Percentiles rank a stretch among this genome's conserved stretches.
Evolutionary conservation across 2,113 vertebrate genomes (phyloP).

Genomic region (Gymnarchus niloticus): DNA sequence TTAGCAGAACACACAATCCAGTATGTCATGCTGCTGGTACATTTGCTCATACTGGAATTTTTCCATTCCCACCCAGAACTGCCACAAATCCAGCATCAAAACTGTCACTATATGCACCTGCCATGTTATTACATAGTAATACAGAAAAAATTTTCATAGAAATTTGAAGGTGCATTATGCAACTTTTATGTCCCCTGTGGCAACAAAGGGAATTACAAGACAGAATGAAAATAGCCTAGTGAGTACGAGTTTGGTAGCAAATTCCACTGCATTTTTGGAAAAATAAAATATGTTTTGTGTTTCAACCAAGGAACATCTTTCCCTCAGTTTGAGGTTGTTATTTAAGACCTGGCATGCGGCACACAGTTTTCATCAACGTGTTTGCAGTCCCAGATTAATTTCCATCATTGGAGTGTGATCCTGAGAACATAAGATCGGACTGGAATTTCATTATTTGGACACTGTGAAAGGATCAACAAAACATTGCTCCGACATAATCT

Average conservation of each 20-base stretch:
- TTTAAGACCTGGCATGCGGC: background rate
- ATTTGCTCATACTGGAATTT: background rate
- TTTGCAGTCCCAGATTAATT: background rate
- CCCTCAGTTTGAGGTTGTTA: background rate
- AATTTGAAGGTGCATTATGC: background rate
- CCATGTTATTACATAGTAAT: too few species aligned
- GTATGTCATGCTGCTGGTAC: background rate
- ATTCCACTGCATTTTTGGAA: background rate
- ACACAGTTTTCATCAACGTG: background rate
- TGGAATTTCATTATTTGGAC: background rate
- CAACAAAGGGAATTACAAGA: background rate
- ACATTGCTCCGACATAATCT: background rate
- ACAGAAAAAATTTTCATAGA: too few species aligned
- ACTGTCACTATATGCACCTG: too few species aligned
- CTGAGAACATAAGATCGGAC: background rate
- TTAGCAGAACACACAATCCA: background rate
- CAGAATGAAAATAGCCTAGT: background rate
- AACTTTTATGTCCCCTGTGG: conserved; percentile 5
- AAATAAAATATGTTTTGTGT: background rate
- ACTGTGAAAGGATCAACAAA: background rate
- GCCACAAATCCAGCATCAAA: background rate
- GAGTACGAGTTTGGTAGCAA: background rate
- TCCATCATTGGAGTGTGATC: background rate
- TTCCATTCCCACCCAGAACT: background rate
- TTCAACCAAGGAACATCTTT: background rate